phyloP scores from a whole-genome alignment of 2,888 invertebrate genomes.

The Arctia plantaginis region DNA sequence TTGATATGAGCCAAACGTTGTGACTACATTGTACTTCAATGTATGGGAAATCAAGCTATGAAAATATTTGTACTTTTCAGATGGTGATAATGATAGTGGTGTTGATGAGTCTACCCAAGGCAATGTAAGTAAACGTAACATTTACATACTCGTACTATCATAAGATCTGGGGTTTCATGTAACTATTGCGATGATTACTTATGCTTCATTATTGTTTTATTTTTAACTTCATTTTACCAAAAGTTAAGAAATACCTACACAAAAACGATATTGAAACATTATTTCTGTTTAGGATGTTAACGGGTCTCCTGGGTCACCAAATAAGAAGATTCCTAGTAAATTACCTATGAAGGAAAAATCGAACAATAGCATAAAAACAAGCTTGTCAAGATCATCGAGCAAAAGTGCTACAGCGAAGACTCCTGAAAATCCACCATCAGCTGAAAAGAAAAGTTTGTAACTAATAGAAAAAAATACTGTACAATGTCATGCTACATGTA shows the following conservation, averaged over 20 bases:
- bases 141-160: background rate
- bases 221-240: background rate
- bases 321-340: constrained; percentile 90
- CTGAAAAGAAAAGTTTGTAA: constrained; percentile 91
- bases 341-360: constrained; percentile 82
- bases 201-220: background rate
- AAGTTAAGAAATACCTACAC: background rate
- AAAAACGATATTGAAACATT: background rate
- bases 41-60: background rate
- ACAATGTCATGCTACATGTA: background rate
- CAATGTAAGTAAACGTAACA: constrained; percentile 87
- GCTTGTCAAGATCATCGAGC: constrained; percentile 86
- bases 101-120: constrained; percentile 93
- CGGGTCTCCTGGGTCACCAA: constrained; percentile 90
- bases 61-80: constrained; percentile 80
- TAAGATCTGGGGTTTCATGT: background rate
- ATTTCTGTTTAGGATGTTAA: constrained; percentile 84
- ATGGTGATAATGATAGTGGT: constrained; percentile 94
- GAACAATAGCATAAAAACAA: constrained; percentile 81
- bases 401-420: constrained; percentile 89
- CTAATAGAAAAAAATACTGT: constrained; percentile 90
- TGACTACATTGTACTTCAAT: constrained; percentile 10
- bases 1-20: constrained; percentile 72
- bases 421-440: constrained; percentile 87
- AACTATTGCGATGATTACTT: background rate